Evolutionary conservation across 2,888 invertebrate genomes (phyloP).

Genomic region (Nasonia oneida): DNA sequence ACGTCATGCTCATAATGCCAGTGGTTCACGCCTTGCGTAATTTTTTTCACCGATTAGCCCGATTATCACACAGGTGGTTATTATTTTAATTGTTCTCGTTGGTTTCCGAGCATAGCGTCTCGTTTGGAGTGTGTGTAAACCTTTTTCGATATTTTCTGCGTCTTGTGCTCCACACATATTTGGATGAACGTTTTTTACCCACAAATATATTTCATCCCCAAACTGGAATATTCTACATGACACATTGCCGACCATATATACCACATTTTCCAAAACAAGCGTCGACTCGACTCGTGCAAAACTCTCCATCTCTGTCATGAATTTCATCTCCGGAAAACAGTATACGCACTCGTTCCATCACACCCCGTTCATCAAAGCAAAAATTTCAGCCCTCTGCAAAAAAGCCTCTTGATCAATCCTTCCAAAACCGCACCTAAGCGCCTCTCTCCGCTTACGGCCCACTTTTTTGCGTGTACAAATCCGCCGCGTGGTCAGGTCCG

Average conservation of each 20-base stretch:
- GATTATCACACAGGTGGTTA: constrained; percentile 22
- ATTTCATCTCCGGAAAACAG: constrained; percentile 6
- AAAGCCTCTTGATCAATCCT: not conserved
- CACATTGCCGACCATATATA: too few relatives aligned
- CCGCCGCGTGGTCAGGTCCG: not conserved
- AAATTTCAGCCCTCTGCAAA: constrained; percentile 8
- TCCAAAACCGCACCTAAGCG: not conserved
- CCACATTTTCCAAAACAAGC: not conserved
- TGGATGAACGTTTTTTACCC: too few relatives aligned
- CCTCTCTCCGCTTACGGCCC: not conserved
- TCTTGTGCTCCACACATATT: too few relatives aligned
- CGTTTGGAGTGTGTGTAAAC: not conserved
- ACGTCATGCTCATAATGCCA: constrained; percentile 26
- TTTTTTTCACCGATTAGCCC: constrained; percentile 10
- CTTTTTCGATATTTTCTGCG: constrained; percentile 2
- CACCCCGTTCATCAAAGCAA: constrained; percentile 30
- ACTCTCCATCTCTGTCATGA: constrained; percentile 4
- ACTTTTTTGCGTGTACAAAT: not conserved
- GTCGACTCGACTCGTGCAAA: too few relatives aligned
- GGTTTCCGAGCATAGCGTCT: not conserved
- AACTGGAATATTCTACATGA: too few relatives aligned
- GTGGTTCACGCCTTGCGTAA: constrained; percentile 9
- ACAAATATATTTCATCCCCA: too few relatives aligned
- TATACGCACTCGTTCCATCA: not conserved
- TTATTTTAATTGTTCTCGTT: constrained; percentile 49